Conservation (phyloP, 2,113 vertebrate species). For the Nothobranchius kuhntae region DNA sequence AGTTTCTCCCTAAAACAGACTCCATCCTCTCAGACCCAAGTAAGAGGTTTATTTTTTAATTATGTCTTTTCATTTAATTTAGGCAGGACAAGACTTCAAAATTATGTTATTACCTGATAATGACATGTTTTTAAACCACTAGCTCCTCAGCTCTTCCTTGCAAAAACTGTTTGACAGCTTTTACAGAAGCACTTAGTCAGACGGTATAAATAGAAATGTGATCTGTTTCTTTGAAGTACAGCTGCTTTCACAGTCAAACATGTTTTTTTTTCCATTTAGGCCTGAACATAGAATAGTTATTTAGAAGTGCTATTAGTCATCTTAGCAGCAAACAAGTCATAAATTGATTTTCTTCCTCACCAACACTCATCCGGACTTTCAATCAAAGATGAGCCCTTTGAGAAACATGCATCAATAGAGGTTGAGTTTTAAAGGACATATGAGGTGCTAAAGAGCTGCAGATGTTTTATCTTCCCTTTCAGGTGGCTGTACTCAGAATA, state of each 20-base stretch:
- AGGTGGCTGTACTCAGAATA: constrained; percentile 1
- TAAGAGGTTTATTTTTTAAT: constrained; percentile 71
- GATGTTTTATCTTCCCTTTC: background rate
- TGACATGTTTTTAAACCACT: background rate
- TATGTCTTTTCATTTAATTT: background rate
- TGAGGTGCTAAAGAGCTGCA: background rate
- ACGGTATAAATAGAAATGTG: constrained; percentile 11
- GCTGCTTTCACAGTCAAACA: constrained; percentile 8
- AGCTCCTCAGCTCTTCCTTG: background rate
- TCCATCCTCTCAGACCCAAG: constrained; percentile 98
- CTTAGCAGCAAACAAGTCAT: constrained; percentile 2
- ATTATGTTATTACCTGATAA: background rate
- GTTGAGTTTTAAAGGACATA: background rate
- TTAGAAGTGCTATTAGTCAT: constrained; percentile 4
- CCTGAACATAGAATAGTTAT: constrained; percentile 2
- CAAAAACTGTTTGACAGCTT: background rate
- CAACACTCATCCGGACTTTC: background rate
- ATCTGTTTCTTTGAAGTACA: constrained; percentile 9
- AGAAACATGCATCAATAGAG: background rate
- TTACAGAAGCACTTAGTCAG: constrained; percentile 5
- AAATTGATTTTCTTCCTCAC: background rate
- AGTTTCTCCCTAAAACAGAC: constrained; percentile 98
- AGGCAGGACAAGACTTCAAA: no score
- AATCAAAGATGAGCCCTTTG: background rate
- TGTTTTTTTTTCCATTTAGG: background rate